These are phyloP conservation scores for Seira sanloemensis DNA, from an alignment of 2,888 invertebrate species.

Conservation along the genomic window DNA sequence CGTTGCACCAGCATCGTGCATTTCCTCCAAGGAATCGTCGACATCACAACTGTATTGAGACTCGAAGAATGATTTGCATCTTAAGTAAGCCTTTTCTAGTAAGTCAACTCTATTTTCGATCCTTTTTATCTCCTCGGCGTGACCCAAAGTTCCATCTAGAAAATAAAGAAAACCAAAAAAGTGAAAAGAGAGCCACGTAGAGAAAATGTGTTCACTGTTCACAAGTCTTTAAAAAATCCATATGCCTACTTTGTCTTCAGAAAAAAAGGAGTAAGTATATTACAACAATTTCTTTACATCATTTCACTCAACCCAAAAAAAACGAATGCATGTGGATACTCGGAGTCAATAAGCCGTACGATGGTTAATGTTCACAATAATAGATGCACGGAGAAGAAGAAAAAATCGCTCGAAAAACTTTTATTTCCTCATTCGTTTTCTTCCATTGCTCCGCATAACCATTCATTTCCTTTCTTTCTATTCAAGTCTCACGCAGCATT, in stretches of 20 bases:
- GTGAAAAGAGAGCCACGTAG: no score
- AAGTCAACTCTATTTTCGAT: constrained; percentile 66
- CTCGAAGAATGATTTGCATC: constrained; percentile 70
- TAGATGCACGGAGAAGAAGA: no score
- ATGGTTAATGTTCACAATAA: background rate
- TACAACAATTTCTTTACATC: background rate
- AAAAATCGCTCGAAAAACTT: no score
- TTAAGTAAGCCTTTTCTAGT: constrained; percentile 69
- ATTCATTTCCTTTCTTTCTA: background rate
- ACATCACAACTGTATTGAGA: constrained; percentile 54
- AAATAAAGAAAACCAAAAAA: no score
- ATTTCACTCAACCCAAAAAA: background rate
- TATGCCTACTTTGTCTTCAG: no score
- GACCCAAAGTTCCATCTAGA: constrained; percentile 68
- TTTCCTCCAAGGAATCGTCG: constrained; percentile 43
- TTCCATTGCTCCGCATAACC: background rate
- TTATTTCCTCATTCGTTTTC: background rate
- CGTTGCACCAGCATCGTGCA: constrained; percentile 36
- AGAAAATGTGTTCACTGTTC: no score
- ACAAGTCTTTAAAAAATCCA: no score
- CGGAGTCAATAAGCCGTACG: background rate
- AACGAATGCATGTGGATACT: background rate
- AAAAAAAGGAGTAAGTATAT: no score
- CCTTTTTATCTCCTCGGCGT: constrained; percentile 70
- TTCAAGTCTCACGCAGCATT: background rate